phyloP scores from a whole-genome alignment of 2,888 invertebrate species.

The Bimastos eiseni region DNA sequence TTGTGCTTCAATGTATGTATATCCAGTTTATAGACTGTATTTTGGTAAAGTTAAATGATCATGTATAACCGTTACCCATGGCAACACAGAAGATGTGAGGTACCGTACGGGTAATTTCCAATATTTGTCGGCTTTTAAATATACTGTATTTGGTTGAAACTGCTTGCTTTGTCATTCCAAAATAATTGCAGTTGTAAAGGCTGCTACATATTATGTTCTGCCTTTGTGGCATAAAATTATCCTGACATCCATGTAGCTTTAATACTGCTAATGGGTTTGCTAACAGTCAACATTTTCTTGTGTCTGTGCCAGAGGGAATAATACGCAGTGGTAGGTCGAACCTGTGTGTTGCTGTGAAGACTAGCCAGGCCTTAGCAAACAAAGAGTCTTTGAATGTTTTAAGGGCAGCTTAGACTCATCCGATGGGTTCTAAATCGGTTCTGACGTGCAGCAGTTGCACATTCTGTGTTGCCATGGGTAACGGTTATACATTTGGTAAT shows the following conservation, averaged over 20 bases:
- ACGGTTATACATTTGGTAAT: not conserved
- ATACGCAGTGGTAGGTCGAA: not conserved
- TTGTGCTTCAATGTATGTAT: not conserved
- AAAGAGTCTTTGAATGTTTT: not conserved
- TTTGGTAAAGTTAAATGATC: too few species aligned
- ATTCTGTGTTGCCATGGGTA: constrained; percentile 5
- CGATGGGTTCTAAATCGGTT: not conserved
- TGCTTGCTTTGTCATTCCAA: not conserved
- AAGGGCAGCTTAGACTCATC: not conserved
- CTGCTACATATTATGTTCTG: not conserved
- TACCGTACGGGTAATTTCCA: too few species aligned
- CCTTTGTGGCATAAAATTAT: not conserved
- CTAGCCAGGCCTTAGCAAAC: not conserved
- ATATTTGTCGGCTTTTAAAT: too few species aligned
- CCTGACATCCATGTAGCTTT: not conserved
- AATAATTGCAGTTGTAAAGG: constrained; percentile 1
- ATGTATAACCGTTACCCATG: not conserved
- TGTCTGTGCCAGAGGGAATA: not conserved
- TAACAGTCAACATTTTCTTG: not conserved
- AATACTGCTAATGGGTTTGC: not conserved
- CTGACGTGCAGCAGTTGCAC: not conserved
- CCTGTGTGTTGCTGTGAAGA: not conserved
- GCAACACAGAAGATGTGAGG: not conserved
- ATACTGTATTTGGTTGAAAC: not conserved
- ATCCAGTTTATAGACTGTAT: too few species aligned